Base-by-base conservation (phyloP, 2,113 vertebrate genomes). In the Myxocyprinus asiaticus region DNA sequence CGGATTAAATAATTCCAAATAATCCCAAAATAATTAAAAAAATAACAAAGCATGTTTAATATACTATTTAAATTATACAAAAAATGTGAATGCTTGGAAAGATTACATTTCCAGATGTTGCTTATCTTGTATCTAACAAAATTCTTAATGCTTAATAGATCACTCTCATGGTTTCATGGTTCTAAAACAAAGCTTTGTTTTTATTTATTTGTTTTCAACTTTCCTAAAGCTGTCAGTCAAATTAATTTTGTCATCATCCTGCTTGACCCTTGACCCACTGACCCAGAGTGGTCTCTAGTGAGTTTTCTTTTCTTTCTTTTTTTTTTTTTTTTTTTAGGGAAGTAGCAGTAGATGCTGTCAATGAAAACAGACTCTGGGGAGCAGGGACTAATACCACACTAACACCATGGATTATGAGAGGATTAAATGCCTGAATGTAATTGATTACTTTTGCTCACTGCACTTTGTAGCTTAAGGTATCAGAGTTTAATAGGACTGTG, bases 391-490 rank as follows among this genome's bases (percentile, higher is more conserved):
- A 67, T 85, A 58, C 80, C 72, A 42, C 4, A 15, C 44, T 44
- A 69, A 69, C 84, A 67, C 79, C 73, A 14, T 3, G 17, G 78
- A 76, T 81, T 83, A 67, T 63, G 10, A 62, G 45, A 62, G 69
- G 79, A 84, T 81, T 84, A 84, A 81, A 65, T 73, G 69, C 74
- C 73, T 77, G 68, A 22, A 59, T 56, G 67, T 83, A 80, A 83
- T 77, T 80, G 67, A 77, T 65, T 72, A 61, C 50, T 71, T 77
- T 78, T 42, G 45, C 67, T 69, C 59, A 58, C 59, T 9, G 48
- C 33, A 17, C 44, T 42, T 61, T 63, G 47, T 71, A 71, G 48
- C 59, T 65, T 66, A 67, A 80, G 74, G 53, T 67, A 67, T 77
- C 12, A 53, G 15, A 67, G 70, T 56, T 50, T 12, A 15, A 51